A percentile compares a stretch with the other conserved stretches of the same genome.
These are phyloP conservation scores for Agonopterix heracliana DNA, from an alignment of 2,888 invertebrate genomes.

Conservation along the genomic window DNA sequence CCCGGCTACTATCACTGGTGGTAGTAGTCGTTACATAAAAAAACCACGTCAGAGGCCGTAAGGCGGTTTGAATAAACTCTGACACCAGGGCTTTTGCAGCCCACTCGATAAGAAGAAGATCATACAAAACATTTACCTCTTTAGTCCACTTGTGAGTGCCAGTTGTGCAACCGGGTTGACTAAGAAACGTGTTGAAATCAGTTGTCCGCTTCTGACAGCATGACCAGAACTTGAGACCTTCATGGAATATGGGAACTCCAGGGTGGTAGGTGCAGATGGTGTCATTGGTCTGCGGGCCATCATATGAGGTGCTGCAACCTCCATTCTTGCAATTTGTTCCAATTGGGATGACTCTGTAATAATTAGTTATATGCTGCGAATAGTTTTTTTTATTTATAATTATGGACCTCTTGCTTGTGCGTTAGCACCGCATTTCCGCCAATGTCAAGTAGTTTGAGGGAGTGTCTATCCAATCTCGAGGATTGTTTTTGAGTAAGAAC, in stretches of 20 bases:
- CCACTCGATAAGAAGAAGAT: too few relatives aligned
- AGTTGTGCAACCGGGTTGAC: conserved; percentile 91
- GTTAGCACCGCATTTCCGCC: too few relatives aligned
- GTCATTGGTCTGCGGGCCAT: conserved; percentile 78
- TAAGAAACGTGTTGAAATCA: conserved; percentile 94
- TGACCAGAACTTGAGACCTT: conserved; percentile 98
- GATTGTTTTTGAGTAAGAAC: too few relatives aligned
- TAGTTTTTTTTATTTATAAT: too few relatives aligned
- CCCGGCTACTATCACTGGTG: too few relatives aligned
- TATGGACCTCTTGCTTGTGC: too few relatives aligned
- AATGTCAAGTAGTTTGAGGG: too few relatives aligned
- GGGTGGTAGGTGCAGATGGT: conserved; percentile 87
- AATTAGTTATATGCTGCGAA: background rate
- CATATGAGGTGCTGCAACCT: conserved; percentile 84
- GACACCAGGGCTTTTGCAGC: too few relatives aligned
- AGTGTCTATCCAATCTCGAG: too few relatives aligned
- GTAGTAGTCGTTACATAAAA: too few relatives aligned
- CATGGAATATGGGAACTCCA: conserved; percentile 95
- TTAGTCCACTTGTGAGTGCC: conserved; percentile 92
- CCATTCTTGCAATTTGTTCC: conserved; percentile 92
- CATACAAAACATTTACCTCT: conserved; percentile 67
- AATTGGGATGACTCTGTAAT: conserved; percentile 57
- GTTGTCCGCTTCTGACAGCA: conserved; percentile 95
- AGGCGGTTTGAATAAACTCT: too few relatives aligned
- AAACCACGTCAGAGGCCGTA: too few relatives aligned